A percentile compares a stretch with the other conserved stretches of the same genome.
phyloP scores from a whole-genome alignment of 2,888 invertebrate genomes.

The Linhomoeus sp. region DNA sequence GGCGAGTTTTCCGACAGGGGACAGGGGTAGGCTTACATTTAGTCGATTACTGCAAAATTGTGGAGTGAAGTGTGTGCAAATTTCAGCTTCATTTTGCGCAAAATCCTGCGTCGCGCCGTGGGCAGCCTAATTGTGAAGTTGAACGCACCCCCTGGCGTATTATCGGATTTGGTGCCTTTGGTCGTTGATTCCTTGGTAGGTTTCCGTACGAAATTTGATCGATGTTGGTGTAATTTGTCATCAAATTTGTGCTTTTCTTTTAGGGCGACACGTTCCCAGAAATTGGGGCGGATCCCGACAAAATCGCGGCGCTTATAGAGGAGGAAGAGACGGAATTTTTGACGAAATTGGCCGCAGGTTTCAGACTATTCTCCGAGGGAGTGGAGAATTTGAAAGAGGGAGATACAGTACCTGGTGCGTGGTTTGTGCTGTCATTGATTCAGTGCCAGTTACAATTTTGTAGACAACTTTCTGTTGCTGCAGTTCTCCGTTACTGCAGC shows the following conservation, averaged over 20 bases:
- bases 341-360: constrained; percentile 74
- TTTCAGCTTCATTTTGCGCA: constrained; percentile 62
- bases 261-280: constrained; percentile 45
- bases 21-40: too few relatives aligned
- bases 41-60: too few relatives aligned
- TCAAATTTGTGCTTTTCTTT: too few relatives aligned
- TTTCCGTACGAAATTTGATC: too few relatives aligned
- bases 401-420: not conserved
- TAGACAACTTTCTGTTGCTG: too few relatives aligned
- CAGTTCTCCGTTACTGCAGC: too few relatives aligned
- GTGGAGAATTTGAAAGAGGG: constrained; percentile 53
- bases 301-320: constrained; percentile 72
- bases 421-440: not conserved
- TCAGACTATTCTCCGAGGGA: constrained; percentile 69
- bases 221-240: too few relatives aligned
- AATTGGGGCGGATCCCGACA: constrained; percentile 62
- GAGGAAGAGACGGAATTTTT: constrained; percentile 94
- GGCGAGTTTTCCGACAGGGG: constrained; percentile 90
- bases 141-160: constrained; percentile 81
- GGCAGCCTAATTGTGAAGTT: constrained; percentile 90
- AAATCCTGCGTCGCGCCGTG: constrained; percentile 81
- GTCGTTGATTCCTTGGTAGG: constrained; percentile 54
- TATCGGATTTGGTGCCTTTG: constrained; percentile 64
- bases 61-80: too few relatives aligned
- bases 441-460: too few relatives aligned